Evolutionary conservation across 2,113 vertebrate species (phyloP), one percentile per base, ranked within the genome.

Genomic region (Taxidea taxus): DNA sequence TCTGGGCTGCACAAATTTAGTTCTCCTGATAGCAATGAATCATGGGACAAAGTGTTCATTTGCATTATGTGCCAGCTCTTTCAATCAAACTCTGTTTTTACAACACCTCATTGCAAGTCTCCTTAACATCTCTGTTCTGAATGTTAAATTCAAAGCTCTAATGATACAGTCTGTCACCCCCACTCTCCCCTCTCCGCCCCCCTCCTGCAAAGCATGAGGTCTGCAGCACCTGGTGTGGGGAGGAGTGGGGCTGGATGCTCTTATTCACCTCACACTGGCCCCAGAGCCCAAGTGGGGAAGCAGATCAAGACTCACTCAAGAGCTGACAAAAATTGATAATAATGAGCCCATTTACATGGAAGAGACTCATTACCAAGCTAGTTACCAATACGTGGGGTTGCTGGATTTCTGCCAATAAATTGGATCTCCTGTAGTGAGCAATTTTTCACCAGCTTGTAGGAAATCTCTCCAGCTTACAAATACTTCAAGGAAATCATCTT

Each of bases 21-120:
- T 87, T 97, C 96, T 97, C 97, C 95, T 92, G 93, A 95, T 74
- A 96, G 97, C 94, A 87, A 62, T 96, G 90, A 96, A 97, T 98
- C 94, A 97, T 18, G 95, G 97, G 94, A 94, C 97, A 90, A 87
- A 96, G 83, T 74, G 87, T 80, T 89, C 95, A 97, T 97, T 96
- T 97, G 92, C 96, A 97, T 95, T 86, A 66, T 5, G n/a, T 78
- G 37, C 86, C 91, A 82, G 92, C 97, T 97, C 97, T 98, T 96
- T 97, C 95, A 97, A 96, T 98, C 98, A 95, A 97, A 94, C 34
- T 97, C 93, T 75, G 92, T 97, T 98, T 98, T 98, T 97, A 96
- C 70, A 98, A 90, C 84, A 94, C 54, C 81, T 96, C 94, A 96
- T 96, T 90, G 93, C 97, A 95, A 98, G 93, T 97, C 97, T 96